These are phyloP conservation scores for Crematogaster levior DNA, from an alignment of 2,888 invertebrate genomes.

Conservation along the genomic window DNA sequence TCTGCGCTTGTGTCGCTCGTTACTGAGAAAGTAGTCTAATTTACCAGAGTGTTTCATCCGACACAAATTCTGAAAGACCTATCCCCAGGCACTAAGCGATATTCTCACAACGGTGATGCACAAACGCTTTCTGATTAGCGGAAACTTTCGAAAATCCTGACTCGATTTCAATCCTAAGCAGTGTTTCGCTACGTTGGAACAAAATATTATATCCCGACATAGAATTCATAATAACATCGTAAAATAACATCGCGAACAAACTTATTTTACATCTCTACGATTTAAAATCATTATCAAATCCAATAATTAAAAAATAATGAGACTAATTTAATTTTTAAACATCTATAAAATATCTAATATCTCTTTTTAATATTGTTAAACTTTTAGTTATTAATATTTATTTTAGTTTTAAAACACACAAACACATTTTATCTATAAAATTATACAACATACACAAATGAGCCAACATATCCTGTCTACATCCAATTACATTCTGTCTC, in stretches of 20 bases:
- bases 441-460: background rate
- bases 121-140: constrained; percentile 29
- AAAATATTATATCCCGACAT: background rate
- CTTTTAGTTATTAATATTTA: background rate
- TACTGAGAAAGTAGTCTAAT: constrained; percentile 49
- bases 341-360: background rate
- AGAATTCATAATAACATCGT: background rate
- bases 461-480: background rate
- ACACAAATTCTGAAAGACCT: constrained; percentile 9
- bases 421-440: no score
- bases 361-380: background rate
- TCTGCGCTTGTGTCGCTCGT: constrained; percentile 29
- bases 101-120: background rate
- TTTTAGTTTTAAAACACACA: background rate
- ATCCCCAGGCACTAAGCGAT: background rate
- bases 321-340: background rate
- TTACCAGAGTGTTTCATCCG: constrained; percentile 40
- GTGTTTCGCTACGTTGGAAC: background rate
- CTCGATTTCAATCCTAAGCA: background rate
- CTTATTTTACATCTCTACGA: background rate
- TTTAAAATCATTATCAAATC: background rate
- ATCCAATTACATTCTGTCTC: background rate
- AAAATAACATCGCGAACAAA: background rate
- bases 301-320: constrained; percentile 8
- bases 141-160: constrained; percentile 4